phyloP scores from a whole-genome alignment of 2,113 vertebrate genomes.

The Acanthisitta chloris region DNA sequence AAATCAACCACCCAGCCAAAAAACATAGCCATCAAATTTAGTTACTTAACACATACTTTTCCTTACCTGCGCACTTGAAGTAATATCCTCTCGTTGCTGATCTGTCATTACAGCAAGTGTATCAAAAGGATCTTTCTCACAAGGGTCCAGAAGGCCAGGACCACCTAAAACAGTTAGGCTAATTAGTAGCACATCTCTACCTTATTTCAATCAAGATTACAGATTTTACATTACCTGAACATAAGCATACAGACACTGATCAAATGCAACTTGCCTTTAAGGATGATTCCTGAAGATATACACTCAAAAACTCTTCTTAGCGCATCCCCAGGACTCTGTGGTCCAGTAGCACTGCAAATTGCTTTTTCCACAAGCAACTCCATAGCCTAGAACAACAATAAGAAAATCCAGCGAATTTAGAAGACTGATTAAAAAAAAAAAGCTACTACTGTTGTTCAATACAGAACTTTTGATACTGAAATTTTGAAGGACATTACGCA shows the following conservation, averaged over 20 bases:
- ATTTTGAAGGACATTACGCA: background rate
- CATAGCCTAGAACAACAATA: conserved; percentile 83
- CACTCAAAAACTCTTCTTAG: conserved; percentile 95
- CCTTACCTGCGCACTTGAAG: conserved; percentile 92
- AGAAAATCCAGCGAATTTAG: background rate
- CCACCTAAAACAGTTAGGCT: conserved; percentile 76
- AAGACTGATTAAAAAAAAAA: background rate
- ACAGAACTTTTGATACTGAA: background rate
- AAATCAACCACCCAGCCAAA: background rate
- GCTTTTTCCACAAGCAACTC: conserved; percentile 96
- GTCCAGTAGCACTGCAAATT: conserved; percentile 92
- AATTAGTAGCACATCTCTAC: background rate
- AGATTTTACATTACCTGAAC: background rate
- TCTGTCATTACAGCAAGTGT: conserved; percentile 87
- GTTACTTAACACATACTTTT: background rate
- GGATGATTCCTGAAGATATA: conserved; percentile 94
- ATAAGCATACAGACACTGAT: background rate
- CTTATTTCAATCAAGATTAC: background rate
- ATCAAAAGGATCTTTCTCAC: conserved; percentile 94
- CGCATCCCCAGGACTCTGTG: conserved; percentile 93
- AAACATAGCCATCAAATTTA: background rate
- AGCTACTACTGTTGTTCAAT: background rate
- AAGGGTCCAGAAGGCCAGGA: conserved; percentile 92
- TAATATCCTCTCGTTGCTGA: conserved; percentile 95
- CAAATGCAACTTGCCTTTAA: conserved; percentile 80